Conservation (phyloP, 2,888 invertebrate genomes). For the Drosophila longiperda region DNA sequence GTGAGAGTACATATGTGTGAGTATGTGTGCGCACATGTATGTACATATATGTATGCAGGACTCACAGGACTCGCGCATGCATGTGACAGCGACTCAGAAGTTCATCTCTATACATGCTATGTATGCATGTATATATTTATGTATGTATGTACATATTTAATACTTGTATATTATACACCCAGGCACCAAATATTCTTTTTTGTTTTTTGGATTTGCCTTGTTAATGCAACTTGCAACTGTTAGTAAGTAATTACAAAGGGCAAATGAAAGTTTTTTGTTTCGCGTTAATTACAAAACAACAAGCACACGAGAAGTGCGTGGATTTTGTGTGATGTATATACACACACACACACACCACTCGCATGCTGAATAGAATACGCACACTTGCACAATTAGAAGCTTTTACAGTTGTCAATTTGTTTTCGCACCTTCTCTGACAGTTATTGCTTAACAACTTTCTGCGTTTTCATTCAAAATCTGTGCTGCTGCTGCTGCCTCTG, state of each 20-base stretch:
- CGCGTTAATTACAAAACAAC: slow-evolving; percentile 37
- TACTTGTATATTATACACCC: slow-evolving; percentile 5
- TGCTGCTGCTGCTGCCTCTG: neutral
- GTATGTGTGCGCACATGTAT: slow-evolving; percentile 11
- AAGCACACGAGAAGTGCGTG: slow-evolving; percentile 9
- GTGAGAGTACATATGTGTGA: slow-evolving; percentile 25
- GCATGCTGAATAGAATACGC: neutral
- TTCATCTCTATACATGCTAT: slow-evolving; percentile 8
- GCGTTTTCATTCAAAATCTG: neutral
- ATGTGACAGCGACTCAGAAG: slow-evolving; percentile 42
- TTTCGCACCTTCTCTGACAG: slow-evolving; percentile 7
- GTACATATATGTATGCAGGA: slow-evolving; percentile 49
- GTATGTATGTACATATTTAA: neutral
- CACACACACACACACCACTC: neutral
- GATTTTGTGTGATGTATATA: neutral
- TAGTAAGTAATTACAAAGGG: slow-evolving; percentile 66
- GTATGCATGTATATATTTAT: slow-evolving; percentile 3
- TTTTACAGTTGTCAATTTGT: neutral
- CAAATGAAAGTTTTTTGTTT: slow-evolving; percentile 63
- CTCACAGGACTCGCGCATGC: slow-evolving; percentile 47
- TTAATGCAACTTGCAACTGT: slow-evolving; percentile 49
- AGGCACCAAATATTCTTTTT: neutral
- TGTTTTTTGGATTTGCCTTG: slow-evolving; percentile 26
- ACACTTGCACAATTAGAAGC: neutral
- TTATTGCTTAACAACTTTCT: neutral